Percentiles rank a stretch among this genome's conserved stretches.
Conservation (phyloP, 2,113 vertebrate species). For the Alces alces region DNA sequence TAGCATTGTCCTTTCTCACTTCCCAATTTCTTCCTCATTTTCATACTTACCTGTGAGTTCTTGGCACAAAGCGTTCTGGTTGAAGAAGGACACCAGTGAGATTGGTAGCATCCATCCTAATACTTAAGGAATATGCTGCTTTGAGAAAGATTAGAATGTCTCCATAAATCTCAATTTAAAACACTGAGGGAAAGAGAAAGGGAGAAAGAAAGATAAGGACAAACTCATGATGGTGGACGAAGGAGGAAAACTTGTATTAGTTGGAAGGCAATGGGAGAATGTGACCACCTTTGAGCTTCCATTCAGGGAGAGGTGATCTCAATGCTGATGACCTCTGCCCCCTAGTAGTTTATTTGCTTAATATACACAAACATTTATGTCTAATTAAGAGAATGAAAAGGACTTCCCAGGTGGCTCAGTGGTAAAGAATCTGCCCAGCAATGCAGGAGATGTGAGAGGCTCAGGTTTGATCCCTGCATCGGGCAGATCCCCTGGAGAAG, state of each 20-base stretch:
- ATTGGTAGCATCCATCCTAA: background rate
- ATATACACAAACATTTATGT: background rate
- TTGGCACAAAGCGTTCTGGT: background rate
- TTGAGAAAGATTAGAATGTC: background rate
- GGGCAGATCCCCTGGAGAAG: background rate
- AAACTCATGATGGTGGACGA: background rate
- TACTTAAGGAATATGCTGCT: background rate
- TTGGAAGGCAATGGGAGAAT: background rate
- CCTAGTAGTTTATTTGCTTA: background rate
- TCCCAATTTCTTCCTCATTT: background rate
- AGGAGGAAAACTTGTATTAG: background rate
- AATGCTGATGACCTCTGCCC: background rate
- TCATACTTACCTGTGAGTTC: background rate
- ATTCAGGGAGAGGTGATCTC: background rate
- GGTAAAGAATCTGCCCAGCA: background rate
- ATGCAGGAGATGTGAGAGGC: background rate
- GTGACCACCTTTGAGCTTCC: background rate
- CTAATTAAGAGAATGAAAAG: background rate
- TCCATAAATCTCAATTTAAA: background rate
- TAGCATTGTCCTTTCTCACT: background rate
- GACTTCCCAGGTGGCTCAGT: background rate
- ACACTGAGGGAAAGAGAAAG: background rate
- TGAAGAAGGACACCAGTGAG: background rate
- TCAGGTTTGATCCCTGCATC: background rate
- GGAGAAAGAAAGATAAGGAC: background rate